Base-by-base conservation (phyloP, 2,113 vertebrate genomes). In the Neomonachus schauinslandi region DNA sequence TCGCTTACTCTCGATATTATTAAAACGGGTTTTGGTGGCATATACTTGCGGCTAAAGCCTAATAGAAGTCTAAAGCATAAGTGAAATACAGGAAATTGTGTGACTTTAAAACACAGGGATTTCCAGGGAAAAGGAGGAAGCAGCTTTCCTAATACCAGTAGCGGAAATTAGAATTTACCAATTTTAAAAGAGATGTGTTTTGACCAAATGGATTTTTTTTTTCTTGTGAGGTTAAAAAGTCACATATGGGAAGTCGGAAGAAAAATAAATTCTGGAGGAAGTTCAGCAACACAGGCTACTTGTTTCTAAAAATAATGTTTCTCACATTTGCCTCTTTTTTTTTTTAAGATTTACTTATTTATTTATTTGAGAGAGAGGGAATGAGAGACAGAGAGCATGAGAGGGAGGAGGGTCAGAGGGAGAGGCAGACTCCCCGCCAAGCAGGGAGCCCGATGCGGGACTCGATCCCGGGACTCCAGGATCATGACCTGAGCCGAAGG, bases 21-120 rank as follows among this genome's bases (percentile, higher is more conserved):
- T 89, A 96, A 94, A 72, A 65, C 85, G 86, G 91, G 59, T 53
- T 92, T 95, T 93, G 97, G 96, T 98, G 97, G 94, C 97, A 51
- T 91, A 79, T 76, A 76, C 59, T 59, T 59, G 49, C 74, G 95
- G 74, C 97, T 97, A 97, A 98, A 98, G 90, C 65, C 67, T 94
- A 86, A 72, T 74, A 61, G 16, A 94, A 96, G 76, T 96, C 33
- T 90, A 85, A 82, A 93, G 14, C 96, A 57, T 82, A 95, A n/a
- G 4, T 97, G 51, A 97, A 96, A 96, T 97, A 79, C 72, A 71
- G 61, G 87, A 61, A 5, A 18, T 18, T 61, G 13, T 61, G 7
- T 63, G 42, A 49, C 14, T 63, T 77, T 26, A 63, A 90, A 36
- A 49, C 28, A 24, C 9, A 31, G 24, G 13, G 18, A 59, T 77